These are phyloP conservation scores for Brenthis ino DNA, from an alignment of 2,888 invertebrate species.

Conservation along the genomic window DNA sequence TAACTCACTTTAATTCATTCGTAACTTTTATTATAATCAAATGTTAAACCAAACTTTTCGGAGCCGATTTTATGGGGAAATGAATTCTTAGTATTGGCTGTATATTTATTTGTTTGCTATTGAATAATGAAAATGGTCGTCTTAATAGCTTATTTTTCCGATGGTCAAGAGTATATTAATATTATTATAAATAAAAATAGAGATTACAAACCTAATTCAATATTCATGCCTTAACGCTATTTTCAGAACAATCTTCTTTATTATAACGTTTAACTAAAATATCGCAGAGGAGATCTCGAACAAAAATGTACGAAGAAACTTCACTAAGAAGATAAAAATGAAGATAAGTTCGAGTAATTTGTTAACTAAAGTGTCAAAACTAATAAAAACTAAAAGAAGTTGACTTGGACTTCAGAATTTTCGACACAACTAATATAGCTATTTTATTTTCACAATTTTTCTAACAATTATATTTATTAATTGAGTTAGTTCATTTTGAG, in stretches of 20 bases:
- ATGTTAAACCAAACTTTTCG: no score
- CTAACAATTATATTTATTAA: not conserved
- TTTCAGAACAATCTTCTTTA: not conserved
- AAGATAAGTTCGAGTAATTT: slow-evolving; percentile 22
- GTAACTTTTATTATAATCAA: no score
- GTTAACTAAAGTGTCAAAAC: slow-evolving; percentile 22
- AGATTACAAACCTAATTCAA: not conserved
- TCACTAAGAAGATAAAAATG: slow-evolving; percentile 16
- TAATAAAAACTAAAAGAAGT: slow-evolving; percentile 18
- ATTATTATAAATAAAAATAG: no score
- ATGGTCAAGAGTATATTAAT: no score
- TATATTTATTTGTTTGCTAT: no score
- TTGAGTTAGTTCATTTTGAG: not conserved
- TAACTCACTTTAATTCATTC: no score
- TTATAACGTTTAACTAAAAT: not conserved
- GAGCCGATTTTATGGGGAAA: no score
- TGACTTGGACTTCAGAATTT: slow-evolving; percentile 11
- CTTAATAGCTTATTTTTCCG: no score
- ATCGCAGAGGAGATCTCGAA: slow-evolving; percentile 8
- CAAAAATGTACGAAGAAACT: slow-evolving; percentile 15
- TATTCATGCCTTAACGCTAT: not conserved
- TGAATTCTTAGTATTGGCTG: no score
- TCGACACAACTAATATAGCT: slow-evolving; percentile 6
- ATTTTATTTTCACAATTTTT: not conserved
- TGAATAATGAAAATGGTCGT: no score